Evolutionary conservation across 2,888 invertebrate species (phyloP).

Genomic region (Cheilosia vernalis): DNA sequence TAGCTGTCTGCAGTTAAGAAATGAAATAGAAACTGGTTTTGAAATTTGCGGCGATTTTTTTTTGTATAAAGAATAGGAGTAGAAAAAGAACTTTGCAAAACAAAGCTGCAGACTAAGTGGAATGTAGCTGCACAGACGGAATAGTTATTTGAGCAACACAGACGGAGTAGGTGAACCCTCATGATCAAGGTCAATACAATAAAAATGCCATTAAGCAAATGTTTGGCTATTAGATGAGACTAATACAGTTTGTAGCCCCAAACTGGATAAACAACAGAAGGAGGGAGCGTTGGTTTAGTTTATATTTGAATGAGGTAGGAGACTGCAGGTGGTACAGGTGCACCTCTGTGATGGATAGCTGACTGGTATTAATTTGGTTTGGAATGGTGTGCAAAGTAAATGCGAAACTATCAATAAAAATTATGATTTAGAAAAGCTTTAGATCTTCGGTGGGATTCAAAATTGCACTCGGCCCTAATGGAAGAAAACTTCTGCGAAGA

Average conservation of each 20-base stretch:
- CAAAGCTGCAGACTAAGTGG: conserved; percentile 62
- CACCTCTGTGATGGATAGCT: conserved; percentile 22
- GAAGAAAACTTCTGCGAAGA: too few relatives aligned
- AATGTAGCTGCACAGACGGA: conserved; percentile 71
- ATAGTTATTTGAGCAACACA: conserved; percentile 54
- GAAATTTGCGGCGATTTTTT: not conserved
- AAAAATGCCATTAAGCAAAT: conserved; percentile 19
- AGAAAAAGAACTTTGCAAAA: conserved; percentile 27
- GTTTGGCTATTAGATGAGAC: conserved; percentile 25
- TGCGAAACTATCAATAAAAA: conserved; percentile 29
- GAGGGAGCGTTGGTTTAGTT: conserved; percentile 11
- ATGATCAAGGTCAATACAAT: conserved; percentile 58
- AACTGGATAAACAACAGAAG: conserved; percentile 16
- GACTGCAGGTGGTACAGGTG: conserved; percentile 26
- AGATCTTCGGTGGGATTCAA: too few relatives aligned
- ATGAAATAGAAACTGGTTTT: conserved; percentile 68
- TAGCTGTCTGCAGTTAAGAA: conserved; percentile 61
- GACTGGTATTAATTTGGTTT: conserved; percentile 9
- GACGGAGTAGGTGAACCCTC: conserved; percentile 58
- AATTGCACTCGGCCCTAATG: too few relatives aligned
- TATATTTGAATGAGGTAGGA: conserved; percentile 13
- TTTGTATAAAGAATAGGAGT: conserved; percentile 24
- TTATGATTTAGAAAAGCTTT: too few relatives aligned
- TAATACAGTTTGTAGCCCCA: conserved; percentile 34
- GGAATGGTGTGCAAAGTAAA: not conserved